Evolutionary conservation across 2,888 invertebrate genomes (phyloP).

Genomic region (Agriopis marginaria): DNA sequence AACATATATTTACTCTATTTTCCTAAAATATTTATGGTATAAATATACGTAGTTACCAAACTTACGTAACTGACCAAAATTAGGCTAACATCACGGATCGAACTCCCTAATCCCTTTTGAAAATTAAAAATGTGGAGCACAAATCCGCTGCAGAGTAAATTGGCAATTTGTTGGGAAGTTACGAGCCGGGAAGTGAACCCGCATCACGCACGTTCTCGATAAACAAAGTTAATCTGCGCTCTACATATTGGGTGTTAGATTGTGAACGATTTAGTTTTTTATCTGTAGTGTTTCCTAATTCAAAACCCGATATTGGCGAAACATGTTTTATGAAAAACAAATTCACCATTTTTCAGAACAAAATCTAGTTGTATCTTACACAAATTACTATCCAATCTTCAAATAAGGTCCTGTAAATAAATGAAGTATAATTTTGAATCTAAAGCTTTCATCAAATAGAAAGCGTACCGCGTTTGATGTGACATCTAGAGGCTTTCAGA

Average conservation of each 20-base stretch:
- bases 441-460: no score
- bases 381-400: no score
- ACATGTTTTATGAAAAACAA: neutral
- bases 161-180: constrained; percentile 57
- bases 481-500: no score
- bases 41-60: neutral
- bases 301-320: neutral
- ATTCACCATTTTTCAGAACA: no score
- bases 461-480: no score
- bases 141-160: constrained; percentile 42
- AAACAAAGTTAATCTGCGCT: constrained; percentile 51
- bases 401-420: no score
- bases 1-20: neutral
- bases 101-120: constrained; percentile 24
- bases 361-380: no score
- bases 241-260: constrained; percentile 20
- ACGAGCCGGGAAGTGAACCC: constrained; percentile 75
- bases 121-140: constrained; percentile 37
- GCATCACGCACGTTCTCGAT: constrained; percentile 63
- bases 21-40: neutral
- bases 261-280: constrained; percentile 13
- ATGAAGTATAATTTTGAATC: no score
- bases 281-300: neutral
- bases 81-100: constrained; percentile 9
- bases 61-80: constrained; percentile 5